A percentile compares a stretch with the other conserved stretches of the same genome.
These are phyloP conservation scores for Bathynomus jamesi DNA, from an alignment of 1,140 invertebrate genomes.

Conservation along the genomic window DNA sequence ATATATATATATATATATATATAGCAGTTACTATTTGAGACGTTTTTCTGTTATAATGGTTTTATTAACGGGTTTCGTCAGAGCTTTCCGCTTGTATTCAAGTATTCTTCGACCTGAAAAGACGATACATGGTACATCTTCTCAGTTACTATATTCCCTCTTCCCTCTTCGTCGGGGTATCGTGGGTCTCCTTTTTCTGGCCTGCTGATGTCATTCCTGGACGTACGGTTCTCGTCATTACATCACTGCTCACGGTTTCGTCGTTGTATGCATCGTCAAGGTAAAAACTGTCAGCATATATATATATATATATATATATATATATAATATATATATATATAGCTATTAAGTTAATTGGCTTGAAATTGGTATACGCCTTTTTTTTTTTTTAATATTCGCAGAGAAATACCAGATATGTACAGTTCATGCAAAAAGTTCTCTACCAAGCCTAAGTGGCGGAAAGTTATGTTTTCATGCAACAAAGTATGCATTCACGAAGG, in stretches of 20 bases:
- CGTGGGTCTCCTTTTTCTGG: constrained; percentile 57
- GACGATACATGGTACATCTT: constrained; percentile 15
- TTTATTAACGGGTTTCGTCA: too few species aligned
- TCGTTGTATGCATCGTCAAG: not conserved
- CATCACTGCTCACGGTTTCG: constrained; percentile 37
- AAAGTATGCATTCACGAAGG: too few species aligned
- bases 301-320: not conserved
- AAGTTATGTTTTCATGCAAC: too few species aligned
- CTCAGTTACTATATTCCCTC: constrained; percentile 50
- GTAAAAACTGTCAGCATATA: not conserved
- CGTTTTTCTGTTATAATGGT: too few species aligned
- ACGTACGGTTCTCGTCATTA: constrained; percentile 52
- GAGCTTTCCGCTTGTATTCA: not conserved
- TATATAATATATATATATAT: not conserved
- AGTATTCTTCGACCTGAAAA: not conserved
- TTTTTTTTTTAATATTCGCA: too few species aligned
- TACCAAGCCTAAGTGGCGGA: too few species aligned
- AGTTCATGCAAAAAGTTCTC: too few species aligned
- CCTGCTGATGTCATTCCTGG: constrained; percentile 56
- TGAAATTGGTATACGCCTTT: too few species aligned
- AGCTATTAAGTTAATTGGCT: not conserved
- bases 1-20: too few species aligned
- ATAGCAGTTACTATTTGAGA: too few species aligned
- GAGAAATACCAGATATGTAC: too few species aligned
- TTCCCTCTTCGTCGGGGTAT: constrained; percentile 55